Conservation (phyloP, 2,113 vertebrate genomes). For the Spermophilus dauricus region DNA sequence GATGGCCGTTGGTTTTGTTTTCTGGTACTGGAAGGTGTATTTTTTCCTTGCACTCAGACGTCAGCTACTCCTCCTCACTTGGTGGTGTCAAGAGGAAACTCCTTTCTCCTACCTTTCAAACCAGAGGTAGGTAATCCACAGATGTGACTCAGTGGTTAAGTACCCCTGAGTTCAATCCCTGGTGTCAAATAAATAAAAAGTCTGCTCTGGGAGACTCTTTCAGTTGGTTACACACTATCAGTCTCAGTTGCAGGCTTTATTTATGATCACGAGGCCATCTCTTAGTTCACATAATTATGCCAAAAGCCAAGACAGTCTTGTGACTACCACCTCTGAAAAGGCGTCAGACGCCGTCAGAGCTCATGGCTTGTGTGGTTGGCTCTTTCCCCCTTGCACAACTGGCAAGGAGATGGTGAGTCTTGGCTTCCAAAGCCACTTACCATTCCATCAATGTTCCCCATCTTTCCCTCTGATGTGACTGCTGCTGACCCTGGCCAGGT, state of each 20-base stretch:
- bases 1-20: not conserved
- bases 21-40: not conserved
- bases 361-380: not conserved
- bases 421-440: not conserved
- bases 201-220: not conserved
- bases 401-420: not conserved
- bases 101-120: not conserved
- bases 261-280: conserved; percentile 34
- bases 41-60: not conserved
- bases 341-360: not conserved
- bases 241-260: conserved; percentile 46
- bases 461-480: not conserved
- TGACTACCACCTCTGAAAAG: not conserved
- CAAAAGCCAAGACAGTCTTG: conserved; percentile 37
- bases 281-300: conserved; percentile 45
- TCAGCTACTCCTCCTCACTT: not conserved
- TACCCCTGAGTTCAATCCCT: too few species aligned
- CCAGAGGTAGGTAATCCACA: not conserved
- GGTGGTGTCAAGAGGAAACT: not conserved
- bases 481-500: not conserved
- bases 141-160: too few species aligned
- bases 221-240: not conserved
- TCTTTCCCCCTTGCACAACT: conserved; percentile 24
- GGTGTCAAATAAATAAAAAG: too few species aligned
- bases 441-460: not conserved